Base-by-base conservation (phyloP, 1,140 invertebrate genomes). In the Zaprionus ornatus region DNA sequence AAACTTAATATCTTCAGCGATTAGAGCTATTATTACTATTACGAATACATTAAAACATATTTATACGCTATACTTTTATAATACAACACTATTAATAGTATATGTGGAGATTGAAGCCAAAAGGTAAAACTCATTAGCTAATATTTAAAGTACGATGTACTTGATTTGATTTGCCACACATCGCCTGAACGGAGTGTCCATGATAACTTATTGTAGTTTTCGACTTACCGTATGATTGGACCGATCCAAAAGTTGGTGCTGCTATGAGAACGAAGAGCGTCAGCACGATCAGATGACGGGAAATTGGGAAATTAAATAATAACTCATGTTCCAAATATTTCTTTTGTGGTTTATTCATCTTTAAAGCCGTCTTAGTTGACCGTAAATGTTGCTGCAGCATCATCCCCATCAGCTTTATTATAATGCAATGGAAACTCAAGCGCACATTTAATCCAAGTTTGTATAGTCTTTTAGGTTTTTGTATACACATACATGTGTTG, bases 171-270 rank as follows among this genome's bases (percentile, higher is more conserved):
- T 25, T 25, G 25, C 25, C 2, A 25, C 5, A 25, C 25, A 25
- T 25, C 5, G 5, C 25, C 25, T 25, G 0, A 25, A 6, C 4
- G 2, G 25, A 25, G 25, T 0, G 0, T 27, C 25, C 25, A 27
- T 27, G 25, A 27, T 27, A 27, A 6, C 2, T 42, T 17, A 17
- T n/a, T n/a, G 1, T 42, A 9, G 17, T 37, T 4, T 32, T 19
- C 13, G 15, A 65, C 68, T 57, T 65, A 71, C 68, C 68, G 21
- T 48, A 27, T 48, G 21, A 12, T 50, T 65, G 52, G 0, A 61
- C 37, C n/a, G 17, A 17, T 23, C 17, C 48, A 10, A 70, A 23
- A 9, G 45, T 2, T 10, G 59, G 32, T 5, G 35, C 32, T 45
- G 6, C 35, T 19, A 55, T 19, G 10, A 71, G 15, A 12, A 12